Conservation (phyloP, 2,797 vertebrate genomes). For the Protonibea diacanthus region DNA sequence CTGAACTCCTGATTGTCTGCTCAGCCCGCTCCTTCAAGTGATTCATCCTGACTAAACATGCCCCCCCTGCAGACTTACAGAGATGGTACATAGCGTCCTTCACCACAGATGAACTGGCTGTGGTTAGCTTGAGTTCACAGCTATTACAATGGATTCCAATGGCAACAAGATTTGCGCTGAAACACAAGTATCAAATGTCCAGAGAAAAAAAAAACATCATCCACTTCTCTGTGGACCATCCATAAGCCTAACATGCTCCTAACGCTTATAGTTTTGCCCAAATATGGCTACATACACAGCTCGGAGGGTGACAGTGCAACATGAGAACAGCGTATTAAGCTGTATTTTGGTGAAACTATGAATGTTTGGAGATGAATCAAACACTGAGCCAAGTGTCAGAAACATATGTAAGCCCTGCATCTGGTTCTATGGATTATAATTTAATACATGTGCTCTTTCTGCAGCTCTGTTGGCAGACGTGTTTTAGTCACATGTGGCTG, state of each 20-base stretch:
- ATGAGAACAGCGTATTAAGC: conserved; percentile 6
- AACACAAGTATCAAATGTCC: conserved; percentile 6
- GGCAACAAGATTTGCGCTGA: background rate
- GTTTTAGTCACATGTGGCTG: background rate
- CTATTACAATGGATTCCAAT: background rate
- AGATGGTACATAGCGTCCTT: background rate
- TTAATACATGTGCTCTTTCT: background rate
- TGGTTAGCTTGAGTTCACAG: background rate
- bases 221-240: background rate
- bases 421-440: background rate
- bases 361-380: conserved; percentile 30
- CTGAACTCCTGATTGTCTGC: background rate
- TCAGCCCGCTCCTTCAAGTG: background rate
- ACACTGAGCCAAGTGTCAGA: conserved; percentile 6
- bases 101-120: background rate
- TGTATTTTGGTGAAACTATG: background rate
- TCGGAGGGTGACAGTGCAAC: conserved; percentile 13
- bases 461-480: background rate
- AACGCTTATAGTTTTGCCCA: conserved; percentile 24
- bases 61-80: too few relatives aligned
- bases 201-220: background rate
- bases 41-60: background rate
- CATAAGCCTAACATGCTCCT: conserved; percentile 1
- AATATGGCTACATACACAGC: conserved; percentile 31
- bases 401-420: conserved; percentile 14